Evolutionary conservation across 2,888 invertebrate genomes (phyloP).

Genomic region (Molanna angustata): DNA sequence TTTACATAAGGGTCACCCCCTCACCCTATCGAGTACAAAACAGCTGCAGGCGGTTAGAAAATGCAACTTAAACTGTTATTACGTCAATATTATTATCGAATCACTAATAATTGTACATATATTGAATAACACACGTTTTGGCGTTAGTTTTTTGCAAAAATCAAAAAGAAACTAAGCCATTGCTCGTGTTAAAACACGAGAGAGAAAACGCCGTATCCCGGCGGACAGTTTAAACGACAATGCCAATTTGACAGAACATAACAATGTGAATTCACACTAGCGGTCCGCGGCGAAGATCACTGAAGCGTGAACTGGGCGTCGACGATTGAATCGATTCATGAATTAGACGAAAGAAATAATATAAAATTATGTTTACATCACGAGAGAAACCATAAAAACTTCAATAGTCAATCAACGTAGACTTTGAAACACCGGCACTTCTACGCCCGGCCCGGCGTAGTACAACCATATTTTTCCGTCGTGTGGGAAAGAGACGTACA

Average conservation of each 20-base stretch:
- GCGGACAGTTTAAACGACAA: conserved; percentile 8
- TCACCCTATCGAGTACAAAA: too few relatives aligned
- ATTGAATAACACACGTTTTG: too few relatives aligned
- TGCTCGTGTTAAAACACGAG: too few relatives aligned
- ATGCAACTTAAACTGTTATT: too few relatives aligned
- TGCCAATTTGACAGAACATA: conserved; percentile 20
- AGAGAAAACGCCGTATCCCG: too few relatives aligned
- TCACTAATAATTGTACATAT: too few relatives aligned
- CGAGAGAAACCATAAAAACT: conserved; percentile 14
- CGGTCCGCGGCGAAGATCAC: neutral
- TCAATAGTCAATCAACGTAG: conserved; percentile 3
- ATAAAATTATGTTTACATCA: conserved; percentile 6
- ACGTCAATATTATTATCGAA: too few relatives aligned
- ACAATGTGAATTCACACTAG: conserved; percentile 7
- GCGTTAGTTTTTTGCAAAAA: too few relatives aligned
- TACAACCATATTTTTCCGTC: too few relatives aligned
- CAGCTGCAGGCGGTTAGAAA: conserved; percentile 13
- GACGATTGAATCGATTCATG: conserved; percentile 11
- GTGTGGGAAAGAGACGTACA: too few relatives aligned
- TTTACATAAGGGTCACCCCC: conserved; percentile 24
- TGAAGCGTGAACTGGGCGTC: conserved; percentile 3
- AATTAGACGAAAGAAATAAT: conserved; percentile 7
- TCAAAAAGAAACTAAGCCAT: too few relatives aligned
- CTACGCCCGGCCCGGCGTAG: too few relatives aligned
- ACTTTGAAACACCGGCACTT: neutral